phyloP scores from a whole-genome alignment of 2,888 invertebrate species.

The Ennomos erosarius region DNA sequence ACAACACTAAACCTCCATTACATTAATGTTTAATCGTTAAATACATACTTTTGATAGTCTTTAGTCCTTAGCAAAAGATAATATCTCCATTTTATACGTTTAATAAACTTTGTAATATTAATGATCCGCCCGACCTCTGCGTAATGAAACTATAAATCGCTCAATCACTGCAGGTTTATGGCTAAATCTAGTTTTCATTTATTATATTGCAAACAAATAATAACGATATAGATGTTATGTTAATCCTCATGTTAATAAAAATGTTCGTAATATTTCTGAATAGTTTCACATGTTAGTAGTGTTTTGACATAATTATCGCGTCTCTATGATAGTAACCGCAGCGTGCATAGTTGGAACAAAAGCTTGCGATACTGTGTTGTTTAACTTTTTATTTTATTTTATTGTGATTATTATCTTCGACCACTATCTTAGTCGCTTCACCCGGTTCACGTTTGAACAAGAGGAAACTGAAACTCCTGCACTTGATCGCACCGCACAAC shows the following conservation, averaged over 20 bases:
- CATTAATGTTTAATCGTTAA: slow-evolving; percentile 44
- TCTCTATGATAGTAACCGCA: too few relatives aligned
- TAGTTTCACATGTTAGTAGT: too few relatives aligned
- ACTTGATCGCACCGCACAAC: slow-evolving; percentile 3
- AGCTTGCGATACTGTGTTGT: too few relatives aligned
- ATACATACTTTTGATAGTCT: slow-evolving; percentile 50
- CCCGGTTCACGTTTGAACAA: too few relatives aligned
- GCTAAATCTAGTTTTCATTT: slow-evolving; percentile 30
- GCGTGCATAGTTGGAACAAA: too few relatives aligned
- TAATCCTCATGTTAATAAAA: too few relatives aligned
- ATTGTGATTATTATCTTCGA: too few relatives aligned
- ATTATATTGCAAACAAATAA: slow-evolving; percentile 31
- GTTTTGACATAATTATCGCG: too few relatives aligned
- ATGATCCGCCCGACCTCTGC: slow-evolving; percentile 46
- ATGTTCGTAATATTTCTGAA: too few relatives aligned
- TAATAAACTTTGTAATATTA: slow-evolving; percentile 54
- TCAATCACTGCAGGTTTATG: slow-evolving; percentile 45
- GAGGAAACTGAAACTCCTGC: neutral
- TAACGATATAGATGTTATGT: neutral
- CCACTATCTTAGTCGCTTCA: too few relatives aligned
- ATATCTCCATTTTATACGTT: slow-evolving; percentile 54
- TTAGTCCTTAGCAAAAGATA: slow-evolving; percentile 46
- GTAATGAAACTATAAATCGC: slow-evolving; percentile 51
- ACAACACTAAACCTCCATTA: slow-evolving; percentile 46
- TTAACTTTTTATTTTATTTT: too few relatives aligned